phyloP scores from a whole-genome alignment of 2,113 vertebrate genomes.

The Proteles cristata region DNA sequence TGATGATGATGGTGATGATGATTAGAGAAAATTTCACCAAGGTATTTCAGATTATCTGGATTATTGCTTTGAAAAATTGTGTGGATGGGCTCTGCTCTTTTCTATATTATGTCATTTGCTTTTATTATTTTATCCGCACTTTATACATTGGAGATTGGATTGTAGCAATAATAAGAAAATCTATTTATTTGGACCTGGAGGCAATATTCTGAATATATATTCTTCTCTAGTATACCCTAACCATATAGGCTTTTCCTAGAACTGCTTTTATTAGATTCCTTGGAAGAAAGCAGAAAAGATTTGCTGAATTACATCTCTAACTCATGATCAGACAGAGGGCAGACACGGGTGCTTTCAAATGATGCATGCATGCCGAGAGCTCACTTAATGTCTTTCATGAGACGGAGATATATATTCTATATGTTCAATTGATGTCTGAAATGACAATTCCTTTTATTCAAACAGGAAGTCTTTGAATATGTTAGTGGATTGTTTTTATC shows the following conservation, averaged over 20 bases:
- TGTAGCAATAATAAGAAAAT: constrained; percentile 68
- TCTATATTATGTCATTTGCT: constrained; percentile 49
- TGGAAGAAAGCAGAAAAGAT: constrained; percentile 65
- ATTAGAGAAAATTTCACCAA: not conserved
- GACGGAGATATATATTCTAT: not conserved
- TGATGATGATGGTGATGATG: too few relatives aligned
- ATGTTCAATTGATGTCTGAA: not conserved
- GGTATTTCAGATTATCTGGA: not conserved
- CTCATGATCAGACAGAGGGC: not conserved
- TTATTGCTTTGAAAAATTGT: constrained; percentile 10
- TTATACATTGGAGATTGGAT: constrained; percentile 46
- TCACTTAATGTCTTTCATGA: not conserved
- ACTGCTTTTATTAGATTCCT: constrained; percentile 73
- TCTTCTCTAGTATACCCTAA: constrained; percentile 59
- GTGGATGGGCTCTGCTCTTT: not conserved
- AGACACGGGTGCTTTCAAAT: not conserved
- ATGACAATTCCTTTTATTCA: not conserved
- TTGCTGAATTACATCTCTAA: constrained; percentile 62
- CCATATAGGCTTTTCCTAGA: constrained; percentile 62
- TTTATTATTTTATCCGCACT: constrained; percentile 67
- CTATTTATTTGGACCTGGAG: constrained; percentile 69
- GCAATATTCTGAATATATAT: constrained; percentile 71
- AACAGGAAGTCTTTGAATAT: not conserved
- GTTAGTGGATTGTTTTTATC: not conserved
- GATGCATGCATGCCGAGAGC: not conserved